Conservation (phyloP, 2,888 invertebrate genomes). For the Arrhopalites spinosus region DNA sequence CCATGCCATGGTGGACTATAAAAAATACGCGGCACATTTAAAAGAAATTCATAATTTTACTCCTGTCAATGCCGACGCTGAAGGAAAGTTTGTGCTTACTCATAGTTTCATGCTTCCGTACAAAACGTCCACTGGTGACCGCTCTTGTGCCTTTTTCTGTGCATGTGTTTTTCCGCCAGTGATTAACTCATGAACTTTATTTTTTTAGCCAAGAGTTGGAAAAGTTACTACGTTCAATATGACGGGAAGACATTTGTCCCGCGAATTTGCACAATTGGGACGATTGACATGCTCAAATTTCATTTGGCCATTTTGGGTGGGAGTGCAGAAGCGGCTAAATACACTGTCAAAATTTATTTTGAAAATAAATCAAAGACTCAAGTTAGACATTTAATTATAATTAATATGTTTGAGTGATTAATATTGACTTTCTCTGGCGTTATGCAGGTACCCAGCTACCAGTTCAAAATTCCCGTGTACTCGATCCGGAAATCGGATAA, state of each 20-base stretch:
- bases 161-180: too few species aligned
- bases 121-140: background rate
- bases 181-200: too few species aligned
- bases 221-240: background rate
- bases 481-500: background rate
- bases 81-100: background rate
- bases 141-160: too few species aligned
- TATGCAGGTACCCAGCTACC: background rate
- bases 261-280: background rate
- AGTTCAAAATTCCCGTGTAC: background rate
- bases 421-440: too few species aligned
- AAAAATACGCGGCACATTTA: background rate
- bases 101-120: background rate
- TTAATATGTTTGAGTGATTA: too few species aligned
- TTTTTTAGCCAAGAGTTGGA: background rate
- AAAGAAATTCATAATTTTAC: background rate
- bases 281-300: conserved; percentile 7
- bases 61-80: background rate
- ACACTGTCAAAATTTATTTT: background rate
- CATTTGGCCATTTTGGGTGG: background rate
- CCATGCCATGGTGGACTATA: background rate
- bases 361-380: background rate
- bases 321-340: background rate
- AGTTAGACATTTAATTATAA: background rate
- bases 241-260: background rate